Evolutionary conservation across 2,888 invertebrate species (phyloP), one percentile per base, ranked within the genome.

Genomic region (Homarus gammarus): DNA sequence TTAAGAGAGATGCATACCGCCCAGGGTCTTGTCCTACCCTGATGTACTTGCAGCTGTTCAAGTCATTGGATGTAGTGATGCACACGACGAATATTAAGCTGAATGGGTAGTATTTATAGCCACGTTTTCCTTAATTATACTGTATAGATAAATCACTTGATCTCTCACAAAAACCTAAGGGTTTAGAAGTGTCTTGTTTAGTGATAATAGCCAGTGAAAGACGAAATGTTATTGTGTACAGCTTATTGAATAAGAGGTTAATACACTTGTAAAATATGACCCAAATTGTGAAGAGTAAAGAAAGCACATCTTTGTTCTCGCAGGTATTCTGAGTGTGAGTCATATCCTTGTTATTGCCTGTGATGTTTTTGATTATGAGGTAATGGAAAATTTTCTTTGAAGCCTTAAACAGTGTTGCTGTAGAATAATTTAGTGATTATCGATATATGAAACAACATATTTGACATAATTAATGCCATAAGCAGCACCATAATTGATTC

Each of bases 361-460:
- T 83, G 82, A 83, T 83, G 82, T 68, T 38, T n/a, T 70, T 83
- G 44, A 70, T 70, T 81, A 82, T 83, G 68, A 79, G n/a, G 70
- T 83, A 83, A 61, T 83, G 40, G 38, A 70, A 64, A 70, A 64
- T 44, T 70, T 70, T 64, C 82, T 83, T 83, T 70, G 44, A 70
- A 83, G 82, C 82, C 82, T 83, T 83, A 83, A 61, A 61, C 12
- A 40, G 27, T 83, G 75, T 83, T 68, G 27, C 68, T 83, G 70
- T 83, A 83, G 82, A 31, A 38, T 83, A 70, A 83, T n/a, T 44
- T 33, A 68, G 68, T 82, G 49, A 83, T 68, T 75, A 44, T 36
- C 44, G 44, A 44, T 22, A 75, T 75, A 27, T 75, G 75, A 36
- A 75, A 44, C 31, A 36, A 8, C 18, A 75, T 44, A 75, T 49